Base-by-base conservation (phyloP, 1,140 invertebrate species). In the Drosophila biarmipes region DNA sequence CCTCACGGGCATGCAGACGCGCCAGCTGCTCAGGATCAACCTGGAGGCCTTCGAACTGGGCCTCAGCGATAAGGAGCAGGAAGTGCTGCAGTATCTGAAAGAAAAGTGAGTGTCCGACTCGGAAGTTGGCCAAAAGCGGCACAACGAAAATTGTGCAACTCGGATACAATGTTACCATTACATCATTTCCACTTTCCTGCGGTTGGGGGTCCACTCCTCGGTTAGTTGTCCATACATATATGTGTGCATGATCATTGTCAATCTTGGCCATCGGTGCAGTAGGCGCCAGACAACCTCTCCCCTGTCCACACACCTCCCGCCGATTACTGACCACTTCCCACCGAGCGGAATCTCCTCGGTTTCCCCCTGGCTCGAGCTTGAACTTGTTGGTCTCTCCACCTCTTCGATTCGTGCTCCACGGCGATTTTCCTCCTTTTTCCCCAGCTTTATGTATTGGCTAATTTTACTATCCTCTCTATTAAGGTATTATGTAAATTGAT, bases 1-100 rank as follows among this genome's bases (percentile, higher is more conserved):
- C 87, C 84, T 97, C 8, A 93, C 95, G 61, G 96, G 96, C 27
- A 95, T 96, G 92, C 95, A 95, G 90, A 95, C 92, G 71, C 87
- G 91, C 4, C 80, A 93, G 6, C 91, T 96, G 61, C 82, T 97
- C n/a, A 63, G 93, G 4, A 93, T 93, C 19, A 96, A 95, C 85
- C 71, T 97, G 31, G 92, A 94, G 38, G 93, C 95, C 1, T 68
- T 93, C 10, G 91, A 92, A 7, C 91, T 94, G 52, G 95, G 95
- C 1, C 92, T 96, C 21, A 94, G 81, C 4, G 92, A 94, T 1
- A 92, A 94, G 63, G 96, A 96, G 92, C 92, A 94, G 79, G 75
- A 92, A 78, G 77, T 95, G 10, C 90, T 96, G 14, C 69, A 93
- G 42, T 93, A 95, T 64, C 81, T 96, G n/a, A 92, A 93, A 78